Conservation (phyloP, 2,888 invertebrate genomes). For the Scaptomyza caliginosa region DNA sequence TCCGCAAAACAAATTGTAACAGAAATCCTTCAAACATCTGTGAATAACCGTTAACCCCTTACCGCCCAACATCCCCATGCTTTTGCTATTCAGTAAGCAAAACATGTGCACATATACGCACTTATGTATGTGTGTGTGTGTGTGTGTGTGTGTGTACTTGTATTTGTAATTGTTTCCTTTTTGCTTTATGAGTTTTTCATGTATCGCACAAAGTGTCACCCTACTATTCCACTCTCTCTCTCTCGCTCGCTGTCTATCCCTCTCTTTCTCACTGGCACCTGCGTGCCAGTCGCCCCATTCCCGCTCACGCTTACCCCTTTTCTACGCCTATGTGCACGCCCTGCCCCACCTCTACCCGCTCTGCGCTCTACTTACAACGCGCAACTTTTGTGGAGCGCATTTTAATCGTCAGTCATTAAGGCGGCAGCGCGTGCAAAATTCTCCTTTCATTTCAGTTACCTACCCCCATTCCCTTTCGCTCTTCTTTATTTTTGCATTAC, state of each 20-base stretch:
- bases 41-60: constrained; percentile 28
- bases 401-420: constrained; percentile 76
- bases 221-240: constrained; percentile 26
- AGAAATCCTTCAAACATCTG: constrained; percentile 78
- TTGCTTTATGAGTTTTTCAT: constrained; percentile 78
- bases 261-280: constrained; percentile 33
- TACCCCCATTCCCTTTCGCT: background rate
- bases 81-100: constrained; percentile 12
- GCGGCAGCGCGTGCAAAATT: constrained; percentile 70
- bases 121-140: background rate
- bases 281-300: constrained; percentile 4
- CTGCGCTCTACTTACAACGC: constrained; percentile 23
- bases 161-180: constrained; percentile 77
- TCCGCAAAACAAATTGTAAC: constrained; percentile 73
- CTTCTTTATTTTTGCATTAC: constrained; percentile 17
- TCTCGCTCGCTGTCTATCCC: constrained; percentile 1
- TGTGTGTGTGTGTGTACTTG: constrained; percentile 37
- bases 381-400: constrained; percentile 61
- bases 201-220: constrained; percentile 69
- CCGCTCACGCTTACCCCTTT: background rate
- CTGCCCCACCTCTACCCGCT: background rate
- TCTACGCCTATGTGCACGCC: background rate
- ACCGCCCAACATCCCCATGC: background rate
- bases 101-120: background rate
- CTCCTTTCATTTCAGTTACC: constrained; percentile 64